Evolutionary conservation across 2,797 vertebrate species (phyloP).

Genomic region (Tangara arthus): DNA sequence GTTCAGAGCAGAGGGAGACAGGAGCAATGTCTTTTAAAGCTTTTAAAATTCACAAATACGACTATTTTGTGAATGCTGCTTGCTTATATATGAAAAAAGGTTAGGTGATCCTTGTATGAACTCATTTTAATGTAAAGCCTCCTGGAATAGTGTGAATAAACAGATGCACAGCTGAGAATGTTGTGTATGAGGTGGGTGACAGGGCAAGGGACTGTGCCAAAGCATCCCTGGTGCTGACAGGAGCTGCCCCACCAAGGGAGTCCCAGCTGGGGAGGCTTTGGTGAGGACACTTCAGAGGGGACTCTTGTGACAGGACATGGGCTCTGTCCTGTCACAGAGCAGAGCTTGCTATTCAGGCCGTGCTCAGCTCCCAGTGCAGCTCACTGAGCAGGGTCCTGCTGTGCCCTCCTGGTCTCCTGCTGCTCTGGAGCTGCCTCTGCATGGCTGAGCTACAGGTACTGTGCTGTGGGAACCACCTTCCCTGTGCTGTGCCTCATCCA

Average conservation of each 20-base stretch:
- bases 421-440: not conserved
- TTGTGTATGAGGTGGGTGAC: not conserved
- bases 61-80: not conserved
- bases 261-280: not conserved
- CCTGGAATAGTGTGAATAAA: not conserved
- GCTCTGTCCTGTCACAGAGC: not conserved
- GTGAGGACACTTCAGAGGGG: not conserved
- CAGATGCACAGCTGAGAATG: not conserved
- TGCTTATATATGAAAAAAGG: not conserved
- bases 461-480: not conserved
- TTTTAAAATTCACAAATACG: not conserved
- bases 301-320: fast-evolving
- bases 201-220: not conserved
- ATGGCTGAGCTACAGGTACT: fast-evolving
- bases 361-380: not conserved
- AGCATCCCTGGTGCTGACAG: not conserved
- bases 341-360: fast-evolving
- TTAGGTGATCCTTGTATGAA: not conserved
- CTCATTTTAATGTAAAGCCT: not conserved
- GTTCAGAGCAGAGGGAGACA: not conserved
- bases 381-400: not conserved
- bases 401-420: not conserved
- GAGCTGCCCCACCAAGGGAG: not conserved
- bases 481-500: fast-evolving
- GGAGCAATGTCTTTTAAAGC: not conserved